phyloP scores from a whole-genome alignment of 2,888 invertebrate species.

The Philopedon plagiatum region DNA sequence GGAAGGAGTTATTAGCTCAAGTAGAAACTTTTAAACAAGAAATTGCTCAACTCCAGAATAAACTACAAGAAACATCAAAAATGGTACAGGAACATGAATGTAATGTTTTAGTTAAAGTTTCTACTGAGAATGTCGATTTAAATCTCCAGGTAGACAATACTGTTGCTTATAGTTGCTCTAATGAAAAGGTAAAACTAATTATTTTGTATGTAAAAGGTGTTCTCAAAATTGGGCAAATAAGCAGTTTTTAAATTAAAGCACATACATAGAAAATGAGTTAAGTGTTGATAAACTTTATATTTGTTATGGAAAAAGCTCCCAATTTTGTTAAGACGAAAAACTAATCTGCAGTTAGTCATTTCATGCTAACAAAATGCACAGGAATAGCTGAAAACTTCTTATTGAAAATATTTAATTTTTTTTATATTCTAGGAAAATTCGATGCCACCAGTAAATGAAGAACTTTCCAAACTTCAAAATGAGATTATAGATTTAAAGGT shows the following conservation, averaged over 20 bases:
- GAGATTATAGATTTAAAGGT: constrained; percentile 61
- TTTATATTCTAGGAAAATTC: constrained; percentile 14
- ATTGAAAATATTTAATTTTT: constrained; percentile 1
- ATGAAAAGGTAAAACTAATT: constrained; percentile 8
- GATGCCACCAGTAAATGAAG: background rate
- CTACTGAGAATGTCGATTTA: constrained; percentile 2
- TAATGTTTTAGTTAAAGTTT: constrained; percentile 17
- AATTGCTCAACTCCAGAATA: constrained; percentile 71
- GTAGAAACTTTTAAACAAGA: constrained; percentile 76
- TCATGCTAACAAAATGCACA: no score
- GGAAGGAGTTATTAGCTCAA: constrained; percentile 75
- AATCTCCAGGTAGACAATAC: constrained; percentile 4
- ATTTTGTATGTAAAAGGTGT: background rate
- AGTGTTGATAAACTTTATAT: no score
- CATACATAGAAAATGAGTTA: no score
- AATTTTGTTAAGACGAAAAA: no score
- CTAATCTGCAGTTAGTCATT: no score
- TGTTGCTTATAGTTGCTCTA: constrained; percentile 22
- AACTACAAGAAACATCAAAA: constrained; percentile 69
- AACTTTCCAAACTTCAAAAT: constrained; percentile 41
- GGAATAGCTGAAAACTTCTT: no score
- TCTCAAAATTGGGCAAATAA: no score
- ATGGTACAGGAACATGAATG: constrained; percentile 64
- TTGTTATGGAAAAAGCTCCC: no score
- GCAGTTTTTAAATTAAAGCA: no score